Percentiles rank a stretch among this genome's conserved stretches.
phyloP scores from a whole-genome alignment of 2,113 vertebrate genomes.

The Mesitornis unicolor region DNA sequence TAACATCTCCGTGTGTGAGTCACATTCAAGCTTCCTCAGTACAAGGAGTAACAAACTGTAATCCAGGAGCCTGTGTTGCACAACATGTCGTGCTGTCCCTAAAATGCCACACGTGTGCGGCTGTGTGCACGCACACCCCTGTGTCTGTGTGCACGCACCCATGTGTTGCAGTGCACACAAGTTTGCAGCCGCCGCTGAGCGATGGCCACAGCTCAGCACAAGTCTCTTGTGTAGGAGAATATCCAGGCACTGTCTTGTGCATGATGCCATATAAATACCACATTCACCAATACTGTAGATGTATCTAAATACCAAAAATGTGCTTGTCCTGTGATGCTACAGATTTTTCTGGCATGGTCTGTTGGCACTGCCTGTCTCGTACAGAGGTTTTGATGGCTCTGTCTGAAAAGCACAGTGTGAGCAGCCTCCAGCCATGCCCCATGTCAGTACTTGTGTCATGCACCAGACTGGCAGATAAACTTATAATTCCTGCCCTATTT shows the following conservation, averaged over 20 bases:
- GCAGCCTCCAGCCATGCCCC: neutral
- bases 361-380: neutral
- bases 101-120: neutral
- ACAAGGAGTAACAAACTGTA: neutral
- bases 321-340: neutral
- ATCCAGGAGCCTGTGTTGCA: neutral
- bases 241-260: neutral
- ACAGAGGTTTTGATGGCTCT: neutral
- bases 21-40: neutral
- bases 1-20: neutral
- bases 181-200: neutral
- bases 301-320: neutral
- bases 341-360: neutral
- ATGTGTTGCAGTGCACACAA: fast-evolving
- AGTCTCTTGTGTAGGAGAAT: neutral
- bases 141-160: neutral
- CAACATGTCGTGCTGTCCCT: neutral
- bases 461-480: neutral
- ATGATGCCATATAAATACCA: neutral
- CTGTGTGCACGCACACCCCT: too few species aligned
- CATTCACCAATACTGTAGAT: neutral
- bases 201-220: neutral
- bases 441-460: neutral
- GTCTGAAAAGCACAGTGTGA: neutral
- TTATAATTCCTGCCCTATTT: neutral